These are phyloP conservation scores for Ashinkailepas kermadecensis DNA, from an alignment of 2,888 invertebrate genomes.

Conservation along the genomic window DNA sequence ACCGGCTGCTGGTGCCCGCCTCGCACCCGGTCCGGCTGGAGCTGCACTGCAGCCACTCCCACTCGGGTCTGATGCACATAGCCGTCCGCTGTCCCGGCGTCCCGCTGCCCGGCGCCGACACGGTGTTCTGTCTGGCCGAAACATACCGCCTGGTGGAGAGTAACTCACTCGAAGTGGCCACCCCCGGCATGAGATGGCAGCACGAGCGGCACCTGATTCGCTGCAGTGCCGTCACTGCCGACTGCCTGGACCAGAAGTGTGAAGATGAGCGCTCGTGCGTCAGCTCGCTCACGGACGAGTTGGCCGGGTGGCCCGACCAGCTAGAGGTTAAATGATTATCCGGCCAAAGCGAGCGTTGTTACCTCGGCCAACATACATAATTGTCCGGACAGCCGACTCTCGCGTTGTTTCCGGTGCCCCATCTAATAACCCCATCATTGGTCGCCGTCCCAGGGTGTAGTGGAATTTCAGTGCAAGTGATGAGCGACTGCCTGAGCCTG, in stretches of 20 bases:
- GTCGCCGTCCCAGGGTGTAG: no score
- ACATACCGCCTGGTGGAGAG: conserved; percentile 30
- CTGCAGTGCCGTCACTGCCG: conserved; percentile 27
- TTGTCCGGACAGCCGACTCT: no score
- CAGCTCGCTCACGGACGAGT: conserved; percentile 43
- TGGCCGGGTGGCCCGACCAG: neutral
- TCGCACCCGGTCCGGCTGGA: conserved; percentile 45
- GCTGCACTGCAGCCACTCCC: conserved; percentile 44
- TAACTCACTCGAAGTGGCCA: conserved; percentile 32
- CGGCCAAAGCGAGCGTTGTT: no score
- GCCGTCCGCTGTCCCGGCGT: conserved; percentile 27
- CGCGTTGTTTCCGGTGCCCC: no score
- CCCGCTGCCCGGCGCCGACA: conserved; percentile 34
- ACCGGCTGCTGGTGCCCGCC: conserved; percentile 31
- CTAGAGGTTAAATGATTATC: no score
- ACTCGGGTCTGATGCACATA: conserved; percentile 35
- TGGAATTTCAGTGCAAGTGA: no score
- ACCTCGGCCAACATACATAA: no score
- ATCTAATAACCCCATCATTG: no score
- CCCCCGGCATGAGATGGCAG: conserved; percentile 41
- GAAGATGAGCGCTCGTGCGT: conserved; percentile 48
- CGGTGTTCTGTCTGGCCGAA: conserved; percentile 42
- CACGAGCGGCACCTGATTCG: conserved; percentile 20
- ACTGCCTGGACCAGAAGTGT: conserved; percentile 34
- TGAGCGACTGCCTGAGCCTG: no score